Base-by-base conservation (phyloP, 2,113 vertebrate genomes). In the Phrynocephalus versicolor region DNA sequence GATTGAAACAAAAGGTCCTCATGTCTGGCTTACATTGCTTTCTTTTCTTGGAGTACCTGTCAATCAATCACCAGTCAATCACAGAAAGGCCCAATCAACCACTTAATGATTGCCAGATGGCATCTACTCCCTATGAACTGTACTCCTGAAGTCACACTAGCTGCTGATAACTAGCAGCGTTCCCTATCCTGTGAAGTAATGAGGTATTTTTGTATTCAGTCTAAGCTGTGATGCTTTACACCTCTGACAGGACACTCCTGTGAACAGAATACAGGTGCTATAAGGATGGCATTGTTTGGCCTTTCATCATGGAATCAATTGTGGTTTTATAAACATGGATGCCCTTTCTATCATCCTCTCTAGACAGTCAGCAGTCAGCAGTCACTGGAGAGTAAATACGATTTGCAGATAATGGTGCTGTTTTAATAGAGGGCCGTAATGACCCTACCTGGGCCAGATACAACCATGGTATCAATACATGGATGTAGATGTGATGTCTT, bases 61-160 rank as follows among this genome's bases (percentile, higher is more conserved):
- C 96, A 95, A 92, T 95, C 94, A 94, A 87, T 91, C 92, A 89
- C 90, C 84, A 93, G 94, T 94, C 95, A 92, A 88, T 95, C 94
- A 92, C 89, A 82, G 84, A 87, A 90, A 92, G 81, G 75, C 83
- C 87, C 90, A 84, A 89, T 90, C 90, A 91, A 88, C 75, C 70
- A 88, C 85, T 91, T 94, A 94, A 94, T 93, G 94, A 92, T 88
- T 94, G 92, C 85, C 94, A 94, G 92, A 83, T 92, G 93, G 90
- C 94, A 94, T 91, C 90, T 91, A 91, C 91, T 91, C 91, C 93
- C 87, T 94, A 69, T 88, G 91, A 94, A 91, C 94, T 94, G 91
- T 88, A 95, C 83, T 89, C 92, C 83, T 85, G 88, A 92, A 93
- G 91, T 95, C 93, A 76, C 69, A 86, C 74, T 83, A 0, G 0